These are phyloP conservation scores for Xenopus tropicalis DNA, from an alignment of 2,113 vertebrate genomes.

Conservation along the genomic window DNA sequence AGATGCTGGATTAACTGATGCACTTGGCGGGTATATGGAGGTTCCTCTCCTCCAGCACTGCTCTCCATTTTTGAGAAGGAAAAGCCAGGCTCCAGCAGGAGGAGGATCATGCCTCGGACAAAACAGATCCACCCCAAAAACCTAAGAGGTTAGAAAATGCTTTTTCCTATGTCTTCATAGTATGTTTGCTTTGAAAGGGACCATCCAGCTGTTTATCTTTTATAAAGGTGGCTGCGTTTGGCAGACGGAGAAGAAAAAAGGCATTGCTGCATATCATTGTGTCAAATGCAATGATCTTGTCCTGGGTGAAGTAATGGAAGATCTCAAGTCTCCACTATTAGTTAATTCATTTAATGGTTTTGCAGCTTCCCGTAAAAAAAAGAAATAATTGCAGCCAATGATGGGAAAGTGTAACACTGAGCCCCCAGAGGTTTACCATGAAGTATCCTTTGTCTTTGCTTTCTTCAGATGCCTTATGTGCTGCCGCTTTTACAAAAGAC, in stretches of 20 bases:
- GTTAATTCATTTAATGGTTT: slow-evolving; percentile 4
- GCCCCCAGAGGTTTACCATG: slow-evolving; percentile 17
- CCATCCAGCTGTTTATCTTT: slow-evolving; percentile 33
- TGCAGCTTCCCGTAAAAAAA: not conserved
- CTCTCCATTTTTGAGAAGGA: slow-evolving; percentile 60
- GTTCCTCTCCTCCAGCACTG: slow-evolving; percentile 57
- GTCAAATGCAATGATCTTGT: slow-evolving; percentile 21
- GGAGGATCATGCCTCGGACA: slow-evolving; percentile 87
- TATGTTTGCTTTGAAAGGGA: slow-evolving; percentile 27
- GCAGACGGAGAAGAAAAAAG: slow-evolving; percentile 2
- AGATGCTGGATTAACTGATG: slow-evolving; percentile 68
- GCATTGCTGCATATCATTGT: slow-evolving; percentile 38
- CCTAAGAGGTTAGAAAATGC: slow-evolving; percentile 81
- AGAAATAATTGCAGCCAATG: not conserved
- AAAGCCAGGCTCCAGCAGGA: slow-evolving; percentile 64
- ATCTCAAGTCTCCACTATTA: not conserved
- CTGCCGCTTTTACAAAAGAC: not conserved
- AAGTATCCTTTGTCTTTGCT: slow-evolving; percentile 36
- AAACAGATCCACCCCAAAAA: slow-evolving; percentile 98
- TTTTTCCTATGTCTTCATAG: slow-evolving; percentile 31
- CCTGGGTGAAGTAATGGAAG: slow-evolving; percentile 16
- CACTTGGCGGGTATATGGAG: slow-evolving; percentile 67
- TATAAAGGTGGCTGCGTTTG: slow-evolving; percentile 19
- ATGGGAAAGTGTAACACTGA: slow-evolving; percentile 24
- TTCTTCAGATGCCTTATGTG: slow-evolving; percentile 7